phyloP scores from a whole-genome alignment of 2,888 invertebrate species.

The Cyaniris semiargus region DNA sequence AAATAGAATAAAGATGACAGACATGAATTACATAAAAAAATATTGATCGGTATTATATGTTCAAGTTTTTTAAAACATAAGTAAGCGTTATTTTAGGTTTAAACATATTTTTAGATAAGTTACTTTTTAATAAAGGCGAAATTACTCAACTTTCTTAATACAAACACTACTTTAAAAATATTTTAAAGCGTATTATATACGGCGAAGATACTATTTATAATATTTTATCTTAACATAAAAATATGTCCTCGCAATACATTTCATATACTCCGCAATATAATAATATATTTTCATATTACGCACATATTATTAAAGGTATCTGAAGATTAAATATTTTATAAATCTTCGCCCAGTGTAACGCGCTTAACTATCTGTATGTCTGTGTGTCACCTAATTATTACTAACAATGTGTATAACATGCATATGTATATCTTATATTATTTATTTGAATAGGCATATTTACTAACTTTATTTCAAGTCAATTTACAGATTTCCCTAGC shows the following conservation, averaged over 20 bases:
- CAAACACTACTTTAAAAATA: no score
- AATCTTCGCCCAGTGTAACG: no score
- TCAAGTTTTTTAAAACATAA: not conserved
- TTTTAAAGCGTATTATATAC: not conserved
- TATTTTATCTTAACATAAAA: no score
- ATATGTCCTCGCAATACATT: no score
- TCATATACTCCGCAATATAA: no score
- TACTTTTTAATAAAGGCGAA: not conserved
- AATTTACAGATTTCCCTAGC: conserved; percentile 23
- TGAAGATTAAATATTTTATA: no score
- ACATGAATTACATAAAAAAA: no score
- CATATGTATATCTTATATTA: not conserved
- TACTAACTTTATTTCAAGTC: conserved; percentile 14
- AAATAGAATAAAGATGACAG: no score
- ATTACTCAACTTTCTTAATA: not conserved
- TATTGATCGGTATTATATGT: no score
- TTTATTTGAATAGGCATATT: not conserved
- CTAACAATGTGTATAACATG: not conserved
- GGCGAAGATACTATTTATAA: not conserved
- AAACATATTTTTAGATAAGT: not conserved
- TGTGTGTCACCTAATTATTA: not conserved
- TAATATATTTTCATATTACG: no score
- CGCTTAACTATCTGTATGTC: not conserved
- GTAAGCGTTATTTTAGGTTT: not conserved
- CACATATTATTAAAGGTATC: no score